phyloP scores from a whole-genome alignment of 2,113 vertebrate genomes.

The Antechinus flavipes region DNA sequence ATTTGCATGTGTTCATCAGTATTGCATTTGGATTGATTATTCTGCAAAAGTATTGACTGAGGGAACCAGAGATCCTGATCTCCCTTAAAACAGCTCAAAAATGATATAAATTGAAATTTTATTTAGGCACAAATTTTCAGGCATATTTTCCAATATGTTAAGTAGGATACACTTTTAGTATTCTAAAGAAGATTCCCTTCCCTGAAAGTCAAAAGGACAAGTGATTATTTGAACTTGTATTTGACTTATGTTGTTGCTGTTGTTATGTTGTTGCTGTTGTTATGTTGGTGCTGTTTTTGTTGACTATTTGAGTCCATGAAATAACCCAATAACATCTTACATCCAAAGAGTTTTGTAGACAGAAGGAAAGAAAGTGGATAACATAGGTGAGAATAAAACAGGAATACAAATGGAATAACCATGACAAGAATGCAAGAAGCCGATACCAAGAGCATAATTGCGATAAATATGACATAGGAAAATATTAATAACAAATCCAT shows the following conservation, averaged over 20 bases:
- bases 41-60: background rate
- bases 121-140: background rate
- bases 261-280: no score
- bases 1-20: background rate
- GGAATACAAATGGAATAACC: background rate
- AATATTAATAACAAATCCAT: background rate
- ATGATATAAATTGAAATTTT: background rate
- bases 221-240: background rate
- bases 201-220: background rate
- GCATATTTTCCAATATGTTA: background rate
- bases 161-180: background rate
- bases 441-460: background rate
- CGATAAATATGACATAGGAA: background rate
- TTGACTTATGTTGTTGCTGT: no score
- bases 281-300: background rate
- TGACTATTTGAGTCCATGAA: slow-evolving; percentile 13
- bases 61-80: background rate
- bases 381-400: background rate
- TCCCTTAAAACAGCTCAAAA: background rate
- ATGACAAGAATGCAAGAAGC: background rate
- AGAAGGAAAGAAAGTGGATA: background rate
- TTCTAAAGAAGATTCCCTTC: background rate
- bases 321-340: slow-evolving; percentile 25
- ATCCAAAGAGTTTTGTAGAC: background rate
- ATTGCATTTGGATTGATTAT: background rate